Conservation (phyloP, 1,140 invertebrate genomes). For the Leptonema lineaticorne region DNA sequence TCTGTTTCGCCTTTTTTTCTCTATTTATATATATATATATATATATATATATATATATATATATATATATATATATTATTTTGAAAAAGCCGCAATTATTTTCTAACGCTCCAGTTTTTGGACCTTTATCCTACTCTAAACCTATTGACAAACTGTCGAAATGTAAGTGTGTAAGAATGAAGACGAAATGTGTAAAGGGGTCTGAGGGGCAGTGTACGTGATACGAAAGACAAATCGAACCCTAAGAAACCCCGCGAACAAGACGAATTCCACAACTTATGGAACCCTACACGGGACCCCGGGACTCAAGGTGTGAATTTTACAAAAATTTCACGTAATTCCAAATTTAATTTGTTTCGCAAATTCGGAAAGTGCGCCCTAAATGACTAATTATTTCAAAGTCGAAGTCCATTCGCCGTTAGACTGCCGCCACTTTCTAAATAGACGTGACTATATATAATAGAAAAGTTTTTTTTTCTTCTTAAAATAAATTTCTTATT, state of each 20-base stretch:
- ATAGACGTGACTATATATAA: too few relatives aligned
- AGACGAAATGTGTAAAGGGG: slow-evolving; percentile 30
- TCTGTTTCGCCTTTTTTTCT: too few relatives aligned
- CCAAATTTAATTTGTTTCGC: too few relatives aligned
- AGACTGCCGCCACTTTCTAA: too few relatives aligned
- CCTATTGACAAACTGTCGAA: slow-evolving; percentile 32
- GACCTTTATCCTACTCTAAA: slow-evolving; percentile 32
- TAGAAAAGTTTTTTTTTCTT: too few relatives aligned
- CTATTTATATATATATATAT: background rate
- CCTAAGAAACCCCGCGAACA: background rate
- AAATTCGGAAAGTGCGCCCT: too few relatives aligned
- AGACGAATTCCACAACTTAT: slow-evolving; percentile 28
- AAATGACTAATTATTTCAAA: too few relatives aligned
- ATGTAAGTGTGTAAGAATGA: slow-evolving; percentile 30
- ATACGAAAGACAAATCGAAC: slow-evolving; percentile 25
- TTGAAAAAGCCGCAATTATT: slow-evolving; percentile 10
- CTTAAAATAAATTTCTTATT: too few relatives aligned
- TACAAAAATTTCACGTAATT: slow-evolving; percentile 3
- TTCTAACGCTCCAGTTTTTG: slow-evolving; percentile 21
- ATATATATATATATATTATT: background rate
- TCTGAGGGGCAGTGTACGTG: slow-evolving; percentile 25
- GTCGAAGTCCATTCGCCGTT: too few relatives aligned
- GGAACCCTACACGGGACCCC: slow-evolving; percentile 7
- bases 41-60: background rate
- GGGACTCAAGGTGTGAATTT: slow-evolving; percentile 17